Evolutionary conservation across 92 coral and sea anemone genomes (phyloP).

Genomic region (Porites lobata): DNA sequence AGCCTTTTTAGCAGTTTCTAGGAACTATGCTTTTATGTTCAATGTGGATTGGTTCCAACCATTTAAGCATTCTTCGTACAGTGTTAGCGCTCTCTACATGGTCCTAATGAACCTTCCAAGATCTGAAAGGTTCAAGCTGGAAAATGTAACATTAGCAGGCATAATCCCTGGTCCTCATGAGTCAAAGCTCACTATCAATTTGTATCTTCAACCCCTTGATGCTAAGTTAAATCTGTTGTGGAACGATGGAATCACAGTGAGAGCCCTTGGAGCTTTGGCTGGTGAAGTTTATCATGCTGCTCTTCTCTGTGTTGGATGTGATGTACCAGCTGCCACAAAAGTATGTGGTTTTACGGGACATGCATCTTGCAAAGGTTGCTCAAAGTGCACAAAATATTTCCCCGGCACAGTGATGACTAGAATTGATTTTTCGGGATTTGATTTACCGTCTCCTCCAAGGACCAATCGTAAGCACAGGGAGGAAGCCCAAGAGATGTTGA

Average conservation of each 20-base stretch:
- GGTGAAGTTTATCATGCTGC: neutral
- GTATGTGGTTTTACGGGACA: slow-evolving; percentile 60
- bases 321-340: slow-evolving; percentile 71
- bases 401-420: slow-evolving; percentile 53
- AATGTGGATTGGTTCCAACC: slow-evolving; percentile 83
- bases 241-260: slow-evolving; percentile 32
- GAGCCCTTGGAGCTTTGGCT: neutral
- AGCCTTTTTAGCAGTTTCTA: slow-evolving; percentile 61
- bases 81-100: slow-evolving; percentile 77
- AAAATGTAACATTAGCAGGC: slow-evolving; percentile 67
- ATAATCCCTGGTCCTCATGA: slow-evolving; percentile 79
- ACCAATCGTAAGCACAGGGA: slow-evolving; percentile 53
- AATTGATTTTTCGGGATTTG: slow-evolving; percentile 50
- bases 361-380: slow-evolving; percentile 59
- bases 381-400: slow-evolving; percentile 71
- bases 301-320: slow-evolving; percentile 46
- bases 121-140: slow-evolving; percentile 66
- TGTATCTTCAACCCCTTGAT: slow-evolving; percentile 41
- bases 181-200: slow-evolving; percentile 49
- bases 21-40: slow-evolving; percentile 72
- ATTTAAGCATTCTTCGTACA: slow-evolving; percentile 58
- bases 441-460: slow-evolving; percentile 50
- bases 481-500: slow-evolving; percentile 61
- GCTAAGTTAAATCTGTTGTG: slow-evolving; percentile 30
- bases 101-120: slow-evolving; percentile 79